phyloP scores from a whole-genome alignment of 2,113 vertebrate species.

The Tachuris rubrigastra region DNA sequence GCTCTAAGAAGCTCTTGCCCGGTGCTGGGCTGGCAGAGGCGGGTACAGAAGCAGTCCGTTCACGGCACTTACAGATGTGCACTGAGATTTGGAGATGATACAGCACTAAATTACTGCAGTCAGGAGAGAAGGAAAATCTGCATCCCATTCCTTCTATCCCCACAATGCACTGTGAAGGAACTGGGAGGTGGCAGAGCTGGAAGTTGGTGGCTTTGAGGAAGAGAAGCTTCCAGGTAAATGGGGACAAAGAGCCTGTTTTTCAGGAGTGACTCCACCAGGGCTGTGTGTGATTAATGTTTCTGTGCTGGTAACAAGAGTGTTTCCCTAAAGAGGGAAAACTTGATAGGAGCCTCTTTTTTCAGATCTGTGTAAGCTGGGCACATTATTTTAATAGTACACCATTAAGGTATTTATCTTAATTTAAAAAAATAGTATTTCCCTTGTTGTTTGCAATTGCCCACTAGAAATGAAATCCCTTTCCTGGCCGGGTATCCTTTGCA shows the following conservation, averaged over 20 bases:
- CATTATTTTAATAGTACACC: constrained; percentile 45
- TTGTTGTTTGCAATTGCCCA: constrained; percentile 56
- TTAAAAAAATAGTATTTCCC: constrained; percentile 56
- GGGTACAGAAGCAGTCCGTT: rapidly evolving
- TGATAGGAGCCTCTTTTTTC: neutral
- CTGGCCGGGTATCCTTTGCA: neutral
- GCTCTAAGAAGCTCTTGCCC: neutral
- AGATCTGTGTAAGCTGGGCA: neutral
- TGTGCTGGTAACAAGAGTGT: neutral
- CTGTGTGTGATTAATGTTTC: neutral
- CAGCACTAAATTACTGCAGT: neutral
- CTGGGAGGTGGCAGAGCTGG: too few species aligned
- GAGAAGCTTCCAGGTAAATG: neutral
- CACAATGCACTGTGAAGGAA: rapidly evolving
- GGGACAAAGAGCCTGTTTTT: neutral
- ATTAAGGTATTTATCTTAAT: constrained; percentile 66
- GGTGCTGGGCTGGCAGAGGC: rapidly evolving
- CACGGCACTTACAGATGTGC: rapidly evolving
- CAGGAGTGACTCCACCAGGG: neutral
- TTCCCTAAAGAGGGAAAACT: constrained; percentile 5
- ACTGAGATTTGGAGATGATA: neutral
- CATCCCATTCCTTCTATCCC: neutral
- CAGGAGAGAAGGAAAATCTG: neutral
- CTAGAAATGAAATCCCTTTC: constrained; percentile 56
- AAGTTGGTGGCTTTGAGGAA: neutral